A percentile compares a stretch with the other conserved stretches of the same genome.
Conservation (phyloP, 2,113 vertebrate genomes). For the Dicaeum eximium region DNA sequence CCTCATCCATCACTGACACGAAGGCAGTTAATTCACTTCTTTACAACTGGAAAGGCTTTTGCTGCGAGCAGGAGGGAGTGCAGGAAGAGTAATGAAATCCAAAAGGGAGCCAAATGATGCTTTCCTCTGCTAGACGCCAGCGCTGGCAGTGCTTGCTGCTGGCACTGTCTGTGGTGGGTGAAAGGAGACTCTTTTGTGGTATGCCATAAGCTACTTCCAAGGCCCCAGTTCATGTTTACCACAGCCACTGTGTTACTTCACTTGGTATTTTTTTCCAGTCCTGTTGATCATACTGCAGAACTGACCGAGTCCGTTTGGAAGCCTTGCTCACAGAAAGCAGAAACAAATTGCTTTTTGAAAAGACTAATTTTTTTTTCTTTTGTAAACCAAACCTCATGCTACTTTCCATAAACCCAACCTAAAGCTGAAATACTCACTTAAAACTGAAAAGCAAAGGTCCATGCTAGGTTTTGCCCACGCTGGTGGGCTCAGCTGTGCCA, state of each 20-base stretch:
- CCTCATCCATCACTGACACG: constrained; percentile 83
- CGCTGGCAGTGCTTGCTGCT: background rate
- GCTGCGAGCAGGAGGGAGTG: constrained; percentile 40
- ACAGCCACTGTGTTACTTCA: constrained; percentile 14
- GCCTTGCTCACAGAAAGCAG: background rate
- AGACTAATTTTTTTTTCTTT: background rate
- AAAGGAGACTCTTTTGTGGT: constrained; percentile 35
- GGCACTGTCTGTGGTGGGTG: background rate
- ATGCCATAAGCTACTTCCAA: constrained; percentile 3
- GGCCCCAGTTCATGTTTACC: constrained; percentile 33
- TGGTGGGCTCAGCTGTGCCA: background rate
- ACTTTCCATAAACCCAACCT: background rate
- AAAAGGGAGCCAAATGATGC: constrained; percentile 51
- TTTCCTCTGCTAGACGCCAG: background rate
- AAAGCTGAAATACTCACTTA: background rate
- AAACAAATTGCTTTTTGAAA: constrained; percentile 12
- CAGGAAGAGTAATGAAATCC: constrained; percentile 42
- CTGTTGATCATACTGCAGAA: background rate
- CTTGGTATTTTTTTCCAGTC: constrained; percentile 16
- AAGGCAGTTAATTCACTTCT: constrained; percentile 63
- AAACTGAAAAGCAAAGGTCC: background rate
- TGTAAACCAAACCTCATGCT: background rate
- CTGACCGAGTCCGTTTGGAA: background rate
- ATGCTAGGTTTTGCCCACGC: background rate
- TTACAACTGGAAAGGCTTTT: constrained; percentile 61